Base-by-base conservation (phyloP, 2,888 invertebrate genomes). In the Tenthredo livida region DNA sequence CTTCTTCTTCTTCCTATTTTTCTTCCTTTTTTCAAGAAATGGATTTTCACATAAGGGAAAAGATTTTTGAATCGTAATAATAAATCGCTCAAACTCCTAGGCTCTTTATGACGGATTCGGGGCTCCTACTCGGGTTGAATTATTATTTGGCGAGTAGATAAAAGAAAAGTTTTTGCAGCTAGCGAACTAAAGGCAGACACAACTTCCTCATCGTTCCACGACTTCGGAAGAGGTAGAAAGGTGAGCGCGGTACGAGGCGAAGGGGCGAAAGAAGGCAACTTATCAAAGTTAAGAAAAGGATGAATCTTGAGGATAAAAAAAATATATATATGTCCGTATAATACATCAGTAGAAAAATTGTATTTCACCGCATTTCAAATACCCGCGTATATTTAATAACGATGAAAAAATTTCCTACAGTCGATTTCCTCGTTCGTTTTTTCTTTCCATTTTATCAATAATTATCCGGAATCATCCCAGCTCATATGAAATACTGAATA, bases 261-360 rank as follows among this genome's bases (percentile, higher is more conserved):
- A 17, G 21, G 21, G 25, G 29, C 29, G 33, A 33, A 33, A 33
- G 33, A 33, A 77, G 77, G 77, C 77, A 50, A 77, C 77, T 50
- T 50, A 77, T 50, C 77, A 77, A 77, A 77, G 77, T 54, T 77
- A 77, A 77, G 50, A 77, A 50, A 54, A 50, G 77, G 50, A 54
- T 77, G 77, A 29, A 77, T 77, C 50, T 54, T n/a, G 29, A 40
- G 29, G 50, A 54, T n/a, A 15, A 50, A 77, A 29, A 29, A 29
- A 29, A 29, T 29, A 29, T 29, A 29, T 29, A 77, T 75, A 75
- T 43, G 21, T 21, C 2, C n/a, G 43, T 40, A 40, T 37, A 37
- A 37, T 37, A 37, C 37, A 37, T 43, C 43, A 4, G n/a, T 21
- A 29, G 67, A 7, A 67, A 33, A 54, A 54, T 54, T n/a, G 12